Conservation (phyloP, 2,797 vertebrate species). For the Brachymystax lenok region DNA sequence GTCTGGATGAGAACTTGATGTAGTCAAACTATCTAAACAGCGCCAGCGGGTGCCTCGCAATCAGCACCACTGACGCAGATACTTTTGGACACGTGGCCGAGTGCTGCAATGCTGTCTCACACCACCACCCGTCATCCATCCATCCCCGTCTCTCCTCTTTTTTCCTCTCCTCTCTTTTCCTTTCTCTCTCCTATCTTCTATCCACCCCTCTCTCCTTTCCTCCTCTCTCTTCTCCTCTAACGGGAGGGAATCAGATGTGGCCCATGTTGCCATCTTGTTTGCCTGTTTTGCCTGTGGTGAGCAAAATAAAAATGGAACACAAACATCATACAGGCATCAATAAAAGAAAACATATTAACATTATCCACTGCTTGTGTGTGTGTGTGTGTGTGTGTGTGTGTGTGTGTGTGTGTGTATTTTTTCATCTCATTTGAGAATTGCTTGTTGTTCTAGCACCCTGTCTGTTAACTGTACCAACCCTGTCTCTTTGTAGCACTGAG, state of each 20-base stretch:
- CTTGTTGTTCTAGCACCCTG: constrained; percentile 52
- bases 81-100: constrained; percentile 66
- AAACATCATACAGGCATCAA: constrained; percentile 51
- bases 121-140: constrained; percentile 55
- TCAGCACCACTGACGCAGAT: constrained; percentile 75
- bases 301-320: constrained; percentile 58
- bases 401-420: constrained; percentile 12
- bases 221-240: constrained; percentile 55
- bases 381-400: constrained; percentile 13
- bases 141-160: constrained; percentile 58
- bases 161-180: constrained; percentile 54
- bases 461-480: constrained; percentile 45
- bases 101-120: constrained; percentile 62
- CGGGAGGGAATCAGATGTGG: constrained; percentile 70
- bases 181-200: no score
- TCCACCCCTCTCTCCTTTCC: constrained; percentile 41
- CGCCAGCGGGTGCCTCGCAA: constrained; percentile 73
- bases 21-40: constrained; percentile 81
- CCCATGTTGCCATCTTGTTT: constrained; percentile 56
- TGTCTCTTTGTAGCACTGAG: constrained; percentile 43
- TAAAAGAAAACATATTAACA: constrained; percentile 43
- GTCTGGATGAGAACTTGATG: constrained; percentile 76
- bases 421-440: constrained; percentile 59
- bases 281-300: constrained; percentile 69
- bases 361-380: constrained; percentile 6